phyloP scores from a whole-genome alignment of 2,113 vertebrate genomes.

The Holacanthus passer region DNA sequence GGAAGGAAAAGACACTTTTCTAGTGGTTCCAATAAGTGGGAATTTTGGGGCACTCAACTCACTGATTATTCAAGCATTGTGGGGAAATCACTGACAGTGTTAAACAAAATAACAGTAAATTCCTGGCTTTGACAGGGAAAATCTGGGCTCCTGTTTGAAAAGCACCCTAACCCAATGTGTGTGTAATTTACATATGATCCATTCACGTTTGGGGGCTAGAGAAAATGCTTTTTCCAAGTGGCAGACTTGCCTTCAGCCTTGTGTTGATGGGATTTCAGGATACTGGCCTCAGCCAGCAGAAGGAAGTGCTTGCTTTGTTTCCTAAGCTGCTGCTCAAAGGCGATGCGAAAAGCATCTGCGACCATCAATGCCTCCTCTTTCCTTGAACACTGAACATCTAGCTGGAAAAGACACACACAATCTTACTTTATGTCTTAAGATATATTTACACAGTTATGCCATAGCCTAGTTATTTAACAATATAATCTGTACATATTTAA shows the following conservation, averaged over 20 bases:
- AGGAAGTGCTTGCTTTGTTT: conserved; percentile 89
- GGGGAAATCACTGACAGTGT: background rate
- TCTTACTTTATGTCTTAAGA: too few species aligned
- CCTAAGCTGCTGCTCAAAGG: conserved; percentile 94
- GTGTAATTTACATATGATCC: background rate
- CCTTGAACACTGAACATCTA: conserved; percentile 85
- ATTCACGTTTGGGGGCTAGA: background rate
- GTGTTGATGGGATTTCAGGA: conserved; percentile 75
- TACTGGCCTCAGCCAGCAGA: conserved; percentile 83
- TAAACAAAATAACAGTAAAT: background rate
- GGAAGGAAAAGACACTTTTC: conserved; percentile 1
- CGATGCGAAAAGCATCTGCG: conserved; percentile 93
- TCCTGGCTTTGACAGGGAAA: background rate
- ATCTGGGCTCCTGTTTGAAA: background rate
- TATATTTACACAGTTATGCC: too few species aligned
- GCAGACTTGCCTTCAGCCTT: too few species aligned
- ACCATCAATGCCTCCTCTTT: conserved; percentile 90
- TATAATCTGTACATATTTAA: too few species aligned
- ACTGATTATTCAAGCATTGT: background rate
- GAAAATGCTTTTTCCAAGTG: background rate
- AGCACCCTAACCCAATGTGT: background rate
- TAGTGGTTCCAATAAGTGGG: background rate
- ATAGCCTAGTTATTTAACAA: too few species aligned
- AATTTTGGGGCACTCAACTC: background rate
- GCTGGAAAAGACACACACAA: conserved; percentile 77